Percentiles rank a stretch among this genome's conserved stretches.
phyloP scores from a whole-genome alignment of 2,113 vertebrate genomes.

The Nipponia nippon region DNA sequence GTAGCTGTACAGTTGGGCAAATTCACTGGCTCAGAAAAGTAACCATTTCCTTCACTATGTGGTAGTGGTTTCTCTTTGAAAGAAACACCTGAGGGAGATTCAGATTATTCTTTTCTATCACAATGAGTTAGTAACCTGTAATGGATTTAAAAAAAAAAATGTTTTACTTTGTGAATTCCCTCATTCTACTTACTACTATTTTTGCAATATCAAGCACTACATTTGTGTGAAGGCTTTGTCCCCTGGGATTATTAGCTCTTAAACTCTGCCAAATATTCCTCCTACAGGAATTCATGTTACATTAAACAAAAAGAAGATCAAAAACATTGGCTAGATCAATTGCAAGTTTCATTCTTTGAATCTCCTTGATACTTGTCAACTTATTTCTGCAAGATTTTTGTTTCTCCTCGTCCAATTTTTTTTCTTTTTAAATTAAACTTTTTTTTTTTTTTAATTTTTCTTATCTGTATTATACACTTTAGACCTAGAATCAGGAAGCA shows the following conservation, averaged over 20 bases:
- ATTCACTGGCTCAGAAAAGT: neutral
- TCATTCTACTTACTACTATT: neutral
- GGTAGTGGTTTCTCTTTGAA: neutral
- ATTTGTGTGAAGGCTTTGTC: neutral
- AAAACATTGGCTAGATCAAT: neutral
- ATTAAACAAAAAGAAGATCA: neutral
- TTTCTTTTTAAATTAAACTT: neutral
- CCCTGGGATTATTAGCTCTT: neutral
- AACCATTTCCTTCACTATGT: neutral
- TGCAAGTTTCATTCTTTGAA: neutral
- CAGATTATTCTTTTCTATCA: neutral
- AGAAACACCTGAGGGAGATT: neutral
- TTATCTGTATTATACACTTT: neutral
- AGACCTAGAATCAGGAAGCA: neutral
- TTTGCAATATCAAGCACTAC: neutral
- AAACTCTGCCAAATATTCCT: neutral
- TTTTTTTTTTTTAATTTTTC: neutral
- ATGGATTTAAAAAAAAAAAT: neutral
- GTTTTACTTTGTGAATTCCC: neutral
- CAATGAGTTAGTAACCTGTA: neutral
- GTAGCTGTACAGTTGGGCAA: neutral
- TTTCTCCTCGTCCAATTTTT: neutral
- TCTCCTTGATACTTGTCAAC: neutral
- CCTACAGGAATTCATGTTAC: neutral
- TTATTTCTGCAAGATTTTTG: neutral